Evolutionary conservation across 2,113 vertebrate species (phyloP).

Genomic region (Donacobius atricapilla): DNA sequence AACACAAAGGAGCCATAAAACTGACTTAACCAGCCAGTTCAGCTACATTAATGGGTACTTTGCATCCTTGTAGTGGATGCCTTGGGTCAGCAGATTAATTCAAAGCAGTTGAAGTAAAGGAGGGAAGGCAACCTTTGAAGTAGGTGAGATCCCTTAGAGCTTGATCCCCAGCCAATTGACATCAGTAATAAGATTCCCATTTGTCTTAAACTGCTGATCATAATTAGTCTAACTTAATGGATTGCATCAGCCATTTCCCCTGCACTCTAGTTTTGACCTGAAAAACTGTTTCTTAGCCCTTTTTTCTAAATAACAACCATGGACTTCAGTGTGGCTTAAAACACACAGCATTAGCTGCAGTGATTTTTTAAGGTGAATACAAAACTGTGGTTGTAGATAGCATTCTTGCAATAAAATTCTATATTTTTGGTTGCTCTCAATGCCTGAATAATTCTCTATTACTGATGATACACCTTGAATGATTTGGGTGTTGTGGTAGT

Average conservation of each 20-base stretch:
- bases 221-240: not conserved
- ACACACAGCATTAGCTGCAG: not conserved
- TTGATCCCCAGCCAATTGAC: not conserved
- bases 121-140: not conserved
- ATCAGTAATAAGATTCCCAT: not conserved
- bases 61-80: not conserved
- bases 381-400: not conserved
- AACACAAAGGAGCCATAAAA: slow-evolving; percentile 13
- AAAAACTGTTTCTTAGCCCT: not conserved
- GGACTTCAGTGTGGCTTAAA: not conserved
- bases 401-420: not conserved
- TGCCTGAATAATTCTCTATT: not conserved
- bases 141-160: not conserved
- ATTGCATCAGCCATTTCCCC: not conserved
- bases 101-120: not conserved
- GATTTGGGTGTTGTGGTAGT: not conserved
- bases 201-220: not conserved
- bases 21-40: slow-evolving; percentile 15
- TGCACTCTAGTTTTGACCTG: not conserved
- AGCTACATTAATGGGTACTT: not conserved
- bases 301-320: not conserved
- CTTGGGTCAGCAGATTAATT: slow-evolving; percentile 15
- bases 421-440: not conserved
- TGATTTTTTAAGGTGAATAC: not conserved
- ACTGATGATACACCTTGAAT: not conserved